Base-by-base conservation (phyloP, 2,113 vertebrate species). In the Empidonax alnorum region DNA sequence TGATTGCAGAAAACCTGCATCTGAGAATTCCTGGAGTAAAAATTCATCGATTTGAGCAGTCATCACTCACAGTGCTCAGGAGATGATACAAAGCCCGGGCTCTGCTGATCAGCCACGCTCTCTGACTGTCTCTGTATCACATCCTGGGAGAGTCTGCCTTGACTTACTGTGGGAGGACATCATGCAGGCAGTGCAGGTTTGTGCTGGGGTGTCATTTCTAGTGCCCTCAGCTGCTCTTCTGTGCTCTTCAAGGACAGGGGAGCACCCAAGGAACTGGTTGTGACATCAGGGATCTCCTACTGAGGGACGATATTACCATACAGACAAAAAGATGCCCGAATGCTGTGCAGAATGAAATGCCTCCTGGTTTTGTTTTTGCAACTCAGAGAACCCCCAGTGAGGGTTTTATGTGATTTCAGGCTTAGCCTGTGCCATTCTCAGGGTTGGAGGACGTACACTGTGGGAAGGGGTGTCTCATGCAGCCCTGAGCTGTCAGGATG, bases 71-170 rank as follows among this genome's bases (percentile, higher is more conserved):
- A 3, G 59, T 2, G 22, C 7, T 2, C 6, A 16, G 12, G 42
- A 35, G 76, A 21, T 7, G 3, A 12, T 23, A 2, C 2, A 35
- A 68, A 74, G 9, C 13, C 3, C 3, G 3, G 33, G 6, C 28
- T 56, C 15, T 7, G 23, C 12, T 56, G 28, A 17, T 30, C 52
- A 53, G 52, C 18, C 52, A 18, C 10, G 10, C 28, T 35, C 56
- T 24, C 31, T 35, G 56, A 24, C 14, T 2, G 8, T 7, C 1
- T 10, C 14, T 2, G 8, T 7, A 1, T 10, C 4, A 1, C 16
- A 5, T 18, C 50, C 42, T 18, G 12, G 6, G 7, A 17, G 33
- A 46, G 30, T 55, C 12, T 56, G 55, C 55, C 52, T 13, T 56
- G 55, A 33, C 55, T 33, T 56, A 5, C 12, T 2, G 25, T 2